Evolutionary conservation across 2,797 vertebrate genomes (phyloP).

Genomic region (Tolypeutes matacus): DNA sequence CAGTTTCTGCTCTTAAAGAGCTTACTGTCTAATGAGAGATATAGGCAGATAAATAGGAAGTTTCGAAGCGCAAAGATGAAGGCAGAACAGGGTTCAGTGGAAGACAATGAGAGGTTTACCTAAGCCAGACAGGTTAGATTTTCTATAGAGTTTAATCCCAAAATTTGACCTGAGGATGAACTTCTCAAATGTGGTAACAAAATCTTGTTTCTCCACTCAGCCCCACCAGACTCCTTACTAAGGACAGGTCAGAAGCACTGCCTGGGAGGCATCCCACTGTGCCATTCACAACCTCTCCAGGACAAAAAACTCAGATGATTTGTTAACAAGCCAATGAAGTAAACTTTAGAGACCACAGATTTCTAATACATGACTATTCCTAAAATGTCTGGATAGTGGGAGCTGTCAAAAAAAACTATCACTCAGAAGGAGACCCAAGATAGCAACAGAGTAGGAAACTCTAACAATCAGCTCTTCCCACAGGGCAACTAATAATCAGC

Average conservation of each 20-base stretch:
- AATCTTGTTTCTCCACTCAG: background rate
- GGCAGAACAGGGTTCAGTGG: background rate
- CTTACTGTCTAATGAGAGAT: background rate
- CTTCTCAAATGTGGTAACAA: background rate
- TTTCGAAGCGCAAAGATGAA: background rate
- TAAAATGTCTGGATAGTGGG: background rate
- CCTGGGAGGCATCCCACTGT: background rate
- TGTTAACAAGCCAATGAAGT: background rate
- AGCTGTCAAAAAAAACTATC: background rate
- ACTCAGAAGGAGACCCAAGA: background rate
- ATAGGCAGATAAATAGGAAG: background rate
- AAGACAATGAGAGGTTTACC: background rate
- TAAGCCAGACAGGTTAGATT: background rate
- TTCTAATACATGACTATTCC: constrained; percentile 18
- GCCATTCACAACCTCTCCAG: background rate
- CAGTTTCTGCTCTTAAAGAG: background rate
- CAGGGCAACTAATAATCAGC: too few relatives aligned
- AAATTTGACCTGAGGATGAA: background rate
- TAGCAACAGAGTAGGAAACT: too few relatives aligned
- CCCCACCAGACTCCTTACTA: background rate
- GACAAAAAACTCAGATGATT: background rate
- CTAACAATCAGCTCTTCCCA: too few relatives aligned
- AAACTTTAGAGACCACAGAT: background rate
- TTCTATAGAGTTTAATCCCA: background rate
- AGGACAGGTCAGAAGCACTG: background rate